Conservation (phyloP, 1,140 invertebrate genomes). For the Ceratosolen fusciceps region DNA sequence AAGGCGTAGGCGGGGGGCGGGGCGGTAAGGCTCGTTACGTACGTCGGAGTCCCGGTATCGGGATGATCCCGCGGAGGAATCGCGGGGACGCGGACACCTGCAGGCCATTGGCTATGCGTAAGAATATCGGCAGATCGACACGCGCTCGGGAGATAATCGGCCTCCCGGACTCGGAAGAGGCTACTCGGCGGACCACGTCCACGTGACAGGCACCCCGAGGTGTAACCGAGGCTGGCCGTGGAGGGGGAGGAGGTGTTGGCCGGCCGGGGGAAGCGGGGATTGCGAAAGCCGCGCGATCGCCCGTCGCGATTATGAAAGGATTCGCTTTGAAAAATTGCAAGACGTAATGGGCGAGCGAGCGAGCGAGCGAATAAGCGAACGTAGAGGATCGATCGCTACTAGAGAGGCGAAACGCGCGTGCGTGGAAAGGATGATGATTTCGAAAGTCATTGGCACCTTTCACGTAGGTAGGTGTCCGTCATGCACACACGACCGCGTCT, state of each 20-base stretch:
- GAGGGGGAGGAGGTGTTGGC: too few relatives aligned
- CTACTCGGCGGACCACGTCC: too few relatives aligned
- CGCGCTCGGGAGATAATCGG: neutral
- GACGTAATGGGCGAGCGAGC: too few relatives aligned
- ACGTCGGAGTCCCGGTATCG: too few relatives aligned
- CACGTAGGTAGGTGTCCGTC: slow-evolving; percentile 51
- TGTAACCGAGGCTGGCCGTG: too few relatives aligned
- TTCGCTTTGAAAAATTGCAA: neutral
- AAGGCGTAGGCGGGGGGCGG: too few relatives aligned
- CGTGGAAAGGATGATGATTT: slow-evolving; percentile 45
- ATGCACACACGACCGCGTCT: slow-evolving; percentile 30
- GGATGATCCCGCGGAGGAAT: too few relatives aligned
- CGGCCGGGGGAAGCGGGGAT: neutral
- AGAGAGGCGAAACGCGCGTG: neutral
- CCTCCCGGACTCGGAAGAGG: too few relatives aligned
- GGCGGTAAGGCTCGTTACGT: too few relatives aligned
- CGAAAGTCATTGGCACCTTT: slow-evolving; percentile 59
- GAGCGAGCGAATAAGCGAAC: too few relatives aligned
- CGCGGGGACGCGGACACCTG: neutral
- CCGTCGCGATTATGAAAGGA: slow-evolving; percentile 16
- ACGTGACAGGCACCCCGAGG: too few relatives aligned
- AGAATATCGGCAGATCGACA: neutral
- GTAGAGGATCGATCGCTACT: too few relatives aligned
- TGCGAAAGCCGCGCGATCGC: neutral
- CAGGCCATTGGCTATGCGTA: neutral